Evolutionary conservation across 2,888 invertebrate genomes (phyloP).

Genomic region (Priocnemis perturbator): DNA sequence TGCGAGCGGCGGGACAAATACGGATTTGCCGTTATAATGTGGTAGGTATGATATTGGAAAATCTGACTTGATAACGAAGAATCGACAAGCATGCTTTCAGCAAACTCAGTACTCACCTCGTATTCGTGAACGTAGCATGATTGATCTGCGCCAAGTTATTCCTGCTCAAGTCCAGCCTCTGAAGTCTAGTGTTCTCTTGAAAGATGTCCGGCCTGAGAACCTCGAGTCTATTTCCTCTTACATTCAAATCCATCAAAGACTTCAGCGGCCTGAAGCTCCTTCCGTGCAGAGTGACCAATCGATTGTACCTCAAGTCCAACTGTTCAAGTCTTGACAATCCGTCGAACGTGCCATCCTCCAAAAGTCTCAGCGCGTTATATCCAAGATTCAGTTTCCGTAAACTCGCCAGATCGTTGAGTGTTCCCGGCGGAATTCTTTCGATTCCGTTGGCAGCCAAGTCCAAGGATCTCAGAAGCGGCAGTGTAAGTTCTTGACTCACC

Average conservation of each 20-base stretch:
- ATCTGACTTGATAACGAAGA: too few relatives aligned
- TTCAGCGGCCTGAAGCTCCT: constrained; percentile 81
- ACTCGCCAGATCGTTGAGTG: constrained; percentile 81
- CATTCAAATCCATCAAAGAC: constrained; percentile 82
- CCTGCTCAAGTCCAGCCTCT: constrained; percentile 84
- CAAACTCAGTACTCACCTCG: constrained; percentile 66
- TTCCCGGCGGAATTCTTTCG: constrained; percentile 81
- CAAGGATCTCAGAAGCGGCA: constrained; percentile 84
- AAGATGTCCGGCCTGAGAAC: constrained; percentile 83
- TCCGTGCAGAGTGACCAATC: constrained; percentile 82
- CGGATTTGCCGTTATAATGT: too few relatives aligned
- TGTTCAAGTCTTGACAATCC: constrained; percentile 84
- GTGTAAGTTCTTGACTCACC: constrained; percentile 82
- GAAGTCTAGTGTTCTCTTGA: constrained; percentile 80
- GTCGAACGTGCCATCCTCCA: constrained; percentile 83
- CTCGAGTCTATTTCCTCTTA: constrained; percentile 87
- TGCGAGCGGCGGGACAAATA: constrained; percentile 15
- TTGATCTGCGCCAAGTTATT: constrained; percentile 85
- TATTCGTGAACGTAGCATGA: constrained; percentile 79
- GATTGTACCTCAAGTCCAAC: constrained; percentile 85
- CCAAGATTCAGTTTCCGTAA: constrained; percentile 83
- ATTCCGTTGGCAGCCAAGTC: constrained; percentile 87
- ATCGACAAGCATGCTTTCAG: too few relatives aligned
- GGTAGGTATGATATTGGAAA: too few relatives aligned
- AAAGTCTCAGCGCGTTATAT: constrained; percentile 82